Evolutionary conservation across 2,888 invertebrate species (phyloP), one percentile per base, ranked within the genome.

Genomic region (Stenichneumon culpator): DNA sequence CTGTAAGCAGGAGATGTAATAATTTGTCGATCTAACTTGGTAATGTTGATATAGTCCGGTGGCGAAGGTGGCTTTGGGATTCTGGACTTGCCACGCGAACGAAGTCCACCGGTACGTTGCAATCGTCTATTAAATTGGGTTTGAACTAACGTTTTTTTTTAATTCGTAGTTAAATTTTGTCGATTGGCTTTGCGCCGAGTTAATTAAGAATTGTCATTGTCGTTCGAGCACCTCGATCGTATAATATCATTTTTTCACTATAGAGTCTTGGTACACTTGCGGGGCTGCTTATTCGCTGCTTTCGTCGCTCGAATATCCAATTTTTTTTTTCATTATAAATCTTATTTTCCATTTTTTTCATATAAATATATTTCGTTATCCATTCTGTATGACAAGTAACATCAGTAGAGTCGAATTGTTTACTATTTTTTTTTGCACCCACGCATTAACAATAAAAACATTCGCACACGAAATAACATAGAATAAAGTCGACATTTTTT

Each of bases 301-400:
- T 69, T 60, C 54, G 44, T 72, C n/a, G 50, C 47, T 83, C 19
- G 19, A 65, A n/a, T 16, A 39, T 75, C 39, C 75, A 32, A 39
- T 73, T 77, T 19, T n/a, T 36, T 65, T 47, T 2, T 28, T 28
- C 28, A 4, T 11, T 39, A 39, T 39, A 39, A 39, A 39, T 39
- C 54, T 72, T 52, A 72, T 75, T 86, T 83, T 28, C n/a, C n/a
- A n/a, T n/a, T 68, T 63, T 82, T 81, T 47, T 63, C 19, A 28
- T 69, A 28, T 68, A 47, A 22, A 28, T 77, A 44, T 81, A 36
- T 81, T 69, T n/a, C 36, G 95, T 96, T 94, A 96, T 96, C 95
- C 96, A 96, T 95, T 96, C 96, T 92, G 95, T 96, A 95, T 96
- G 96, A 94, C 95, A 95, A 93, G 94, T 95, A 92, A 93, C 94